phyloP scores from a whole-genome alignment of 1,140 invertebrate species.

The Drosophila gunungcola region DNA sequence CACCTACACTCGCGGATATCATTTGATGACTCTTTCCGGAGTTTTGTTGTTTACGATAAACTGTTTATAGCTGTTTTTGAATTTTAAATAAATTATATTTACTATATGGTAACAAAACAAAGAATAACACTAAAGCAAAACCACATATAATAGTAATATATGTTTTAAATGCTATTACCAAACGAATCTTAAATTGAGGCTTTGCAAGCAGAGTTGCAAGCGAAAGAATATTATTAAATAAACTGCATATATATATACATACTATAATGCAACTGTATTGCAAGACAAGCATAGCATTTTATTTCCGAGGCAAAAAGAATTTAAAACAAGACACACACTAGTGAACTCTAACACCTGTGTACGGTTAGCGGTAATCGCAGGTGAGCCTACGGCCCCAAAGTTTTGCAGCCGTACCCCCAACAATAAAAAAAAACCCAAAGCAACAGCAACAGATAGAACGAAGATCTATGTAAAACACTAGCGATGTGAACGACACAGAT shows the following conservation, averaged over 20 bases:
- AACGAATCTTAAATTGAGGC: conserved; percentile 57
- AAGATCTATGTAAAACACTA: conserved; percentile 33
- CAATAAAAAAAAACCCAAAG: conserved; percentile 19
- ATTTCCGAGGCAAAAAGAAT: conserved; percentile 64
- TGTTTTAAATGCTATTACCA: conserved; percentile 77
- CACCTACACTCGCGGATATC: conserved; percentile 52
- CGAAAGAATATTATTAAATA: conserved; percentile 70
- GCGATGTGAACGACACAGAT: conserved; percentile 45
- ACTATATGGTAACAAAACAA: conserved; percentile 54
- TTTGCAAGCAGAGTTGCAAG: conserved; percentile 26
- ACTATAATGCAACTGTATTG: conserved; percentile 69
- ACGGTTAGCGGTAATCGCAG: conserved; percentile 34
- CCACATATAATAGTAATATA: conserved; percentile 67
- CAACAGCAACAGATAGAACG: conserved; percentile 28
- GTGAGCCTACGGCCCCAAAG: conserved; percentile 1
- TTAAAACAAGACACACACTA: conserved; percentile 41
- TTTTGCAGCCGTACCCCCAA: conserved; percentile 16
- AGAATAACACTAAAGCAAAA: conserved; percentile 37
- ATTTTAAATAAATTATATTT: conserved; percentile 83
- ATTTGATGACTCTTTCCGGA: conserved; percentile 74
- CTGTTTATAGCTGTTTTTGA: conserved; percentile 82
- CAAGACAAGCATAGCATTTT: conserved; percentile 71
- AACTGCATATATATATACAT: conserved; percentile 57
- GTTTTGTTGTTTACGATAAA: conserved; percentile 65
- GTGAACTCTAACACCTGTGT: conserved; percentile 29